Base-by-base conservation (phyloP, 2,797 vertebrate species). In the Neoniphon sammara region DNA sequence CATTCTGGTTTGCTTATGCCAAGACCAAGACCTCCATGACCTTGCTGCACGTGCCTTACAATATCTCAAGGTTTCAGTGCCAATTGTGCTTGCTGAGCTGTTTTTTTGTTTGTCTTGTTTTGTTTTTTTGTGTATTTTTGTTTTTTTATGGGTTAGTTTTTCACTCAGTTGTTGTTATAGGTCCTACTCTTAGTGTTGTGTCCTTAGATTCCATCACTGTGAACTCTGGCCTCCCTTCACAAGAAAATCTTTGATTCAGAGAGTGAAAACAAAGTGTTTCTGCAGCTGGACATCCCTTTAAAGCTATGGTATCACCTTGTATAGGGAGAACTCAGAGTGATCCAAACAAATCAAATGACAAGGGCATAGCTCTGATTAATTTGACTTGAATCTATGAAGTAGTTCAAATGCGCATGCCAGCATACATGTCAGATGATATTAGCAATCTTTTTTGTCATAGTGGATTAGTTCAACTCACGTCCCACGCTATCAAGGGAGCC, bases 401-500 rank as follows among this genome's bases (percentile, higher is more conserved):
- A 65, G 72, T 83, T 82, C 54, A 84, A 78, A 69, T 59, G 47
- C 49, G 12, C 31, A 47, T 65, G 61, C 27, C 47, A 80, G 76
- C 67, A 76, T 57, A 44, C 56, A 72, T 66, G 83, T 88, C 85
- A 77, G 60, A 82, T 72, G 84, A 79, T 77, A 82, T 89, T 88
- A 86, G 44, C 69, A 61, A 12, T 87, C 72, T 71, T 78, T 88
- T 86, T 88, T 76, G 75, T 90, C 86, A 84, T 54, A 80, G 74
- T 44, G 52, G 68, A 91, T 89, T 84, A 85, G 76, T 84, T 87
- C 80, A 73, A 66, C 75, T 76, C 78, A 77, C 72, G 70, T 87
- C 72, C 60, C 62, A 30, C 18, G 39, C 75, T 91, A 91, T 93
- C 89, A 78, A 62, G 75, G 65, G 60, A 81, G 65, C 73, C 78